phyloP scores from a whole-genome alignment of 2,113 vertebrate species.

The Sinocyclocheilus anophthalmus region DNA sequence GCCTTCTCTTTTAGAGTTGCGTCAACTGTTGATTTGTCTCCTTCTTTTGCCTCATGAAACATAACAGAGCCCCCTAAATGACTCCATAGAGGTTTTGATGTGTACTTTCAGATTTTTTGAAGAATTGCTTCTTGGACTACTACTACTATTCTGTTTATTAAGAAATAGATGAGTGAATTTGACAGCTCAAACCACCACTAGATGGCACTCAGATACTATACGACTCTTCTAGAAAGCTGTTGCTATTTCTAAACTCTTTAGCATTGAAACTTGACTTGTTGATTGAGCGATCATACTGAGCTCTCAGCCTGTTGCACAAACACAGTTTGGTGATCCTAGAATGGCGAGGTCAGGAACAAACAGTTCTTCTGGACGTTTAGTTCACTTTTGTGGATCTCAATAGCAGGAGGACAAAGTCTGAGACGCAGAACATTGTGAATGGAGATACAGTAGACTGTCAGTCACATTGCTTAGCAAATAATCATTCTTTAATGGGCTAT shows the following conservation, averaged over 20 bases:
- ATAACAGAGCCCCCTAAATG: neutral
- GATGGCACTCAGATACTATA: slow-evolving; percentile 71
- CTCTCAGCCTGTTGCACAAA: slow-evolving; percentile 6
- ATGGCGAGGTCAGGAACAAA: slow-evolving; percentile 3
- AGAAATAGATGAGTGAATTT: neutral
- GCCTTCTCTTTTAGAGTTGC: neutral
- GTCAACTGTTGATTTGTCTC: neutral
- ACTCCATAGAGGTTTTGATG: neutral
- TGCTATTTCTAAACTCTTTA: slow-evolving; percentile 17
- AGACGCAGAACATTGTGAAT: neutral
- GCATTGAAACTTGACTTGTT: slow-evolving; percentile 16
- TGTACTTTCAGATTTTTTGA: slow-evolving; percentile 9
- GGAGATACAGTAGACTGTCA: neutral
- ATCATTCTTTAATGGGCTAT: neutral
- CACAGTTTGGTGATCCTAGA: neutral
- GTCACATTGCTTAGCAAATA: neutral
- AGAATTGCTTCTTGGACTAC: neutral
- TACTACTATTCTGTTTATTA: slow-evolving; percentile 20
- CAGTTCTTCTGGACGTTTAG: neutral
- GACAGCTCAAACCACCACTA: slow-evolving; percentile 53
- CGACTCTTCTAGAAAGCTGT: neutral
- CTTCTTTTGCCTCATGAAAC: neutral
- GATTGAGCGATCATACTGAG: neutral
- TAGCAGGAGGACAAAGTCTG: neutral
- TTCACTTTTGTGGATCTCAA: neutral